phyloP scores from a whole-genome alignment of 1,140 invertebrate species.

The Adelges cooleyi region DNA sequence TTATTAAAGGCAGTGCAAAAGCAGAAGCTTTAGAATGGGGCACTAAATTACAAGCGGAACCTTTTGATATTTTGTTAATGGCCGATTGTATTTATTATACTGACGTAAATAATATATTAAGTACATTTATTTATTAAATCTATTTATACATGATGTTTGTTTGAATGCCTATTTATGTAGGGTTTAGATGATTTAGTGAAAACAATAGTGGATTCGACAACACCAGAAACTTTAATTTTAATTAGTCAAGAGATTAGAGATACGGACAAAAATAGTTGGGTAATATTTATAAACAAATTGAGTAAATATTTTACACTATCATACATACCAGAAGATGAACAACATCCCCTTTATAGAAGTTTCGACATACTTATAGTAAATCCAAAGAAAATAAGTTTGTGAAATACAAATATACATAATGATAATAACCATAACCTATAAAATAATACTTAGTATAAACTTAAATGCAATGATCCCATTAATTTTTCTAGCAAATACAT shows the following conservation, averaged over 20 bases:
- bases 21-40: not conserved
- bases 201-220: not conserved
- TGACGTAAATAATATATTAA: slow-evolving; percentile 4
- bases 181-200: not conserved
- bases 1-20: not conserved
- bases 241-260: slow-evolving; percentile 3
- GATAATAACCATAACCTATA: not conserved
- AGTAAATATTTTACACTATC: not conserved
- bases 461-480: slow-evolving; percentile 23
- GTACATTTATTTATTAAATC: not conserved
- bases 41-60: not conserved
- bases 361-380: not conserved
- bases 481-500: slow-evolving; percentile 1
- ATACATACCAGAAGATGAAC: not conserved
- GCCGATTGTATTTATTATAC: slow-evolving; percentile 18
- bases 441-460: slow-evolving; percentile 8
- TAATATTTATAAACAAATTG: not conserved
- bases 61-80: not conserved
- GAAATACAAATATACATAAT: slow-evolving; percentile 2
- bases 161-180: no score
- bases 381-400: not conserved
- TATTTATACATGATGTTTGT: no score
- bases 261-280: not conserved
- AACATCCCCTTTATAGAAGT: slow-evolving; percentile 1
- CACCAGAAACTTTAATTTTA: not conserved